Percentiles rank a stretch among this genome's conserved stretches.
Conservation (phyloP, 53 echinoderm and acorn worm genomes). For the Arbacia lixula region DNA sequence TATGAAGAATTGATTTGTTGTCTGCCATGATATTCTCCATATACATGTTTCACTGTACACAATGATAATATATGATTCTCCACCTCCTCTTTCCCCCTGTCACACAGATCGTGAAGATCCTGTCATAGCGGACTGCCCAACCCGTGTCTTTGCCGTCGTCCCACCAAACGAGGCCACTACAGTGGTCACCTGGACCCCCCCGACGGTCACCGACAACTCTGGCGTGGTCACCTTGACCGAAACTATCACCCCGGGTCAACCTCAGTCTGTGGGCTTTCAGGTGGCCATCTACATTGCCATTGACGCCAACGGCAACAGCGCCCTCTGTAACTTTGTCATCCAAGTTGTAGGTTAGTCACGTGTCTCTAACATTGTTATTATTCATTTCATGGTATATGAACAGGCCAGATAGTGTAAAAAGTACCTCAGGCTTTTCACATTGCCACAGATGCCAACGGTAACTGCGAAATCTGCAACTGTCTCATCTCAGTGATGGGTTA, state of each 20-base stretch:
- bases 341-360: constrained; percentile 41
- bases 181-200: constrained; percentile 57
- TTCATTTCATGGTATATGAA: too few species aligned
- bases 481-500: too few species aligned
- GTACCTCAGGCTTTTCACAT: too few species aligned
- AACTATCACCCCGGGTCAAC: background rate
- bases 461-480: too few species aligned
- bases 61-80: background rate
- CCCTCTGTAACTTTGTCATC: constrained; percentile 40
- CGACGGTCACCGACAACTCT: constrained; percentile 64
- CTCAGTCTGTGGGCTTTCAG: background rate
- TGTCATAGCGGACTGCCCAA: constrained; percentile 7
- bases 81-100: background rate
- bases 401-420: too few species aligned
- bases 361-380: too few species aligned
- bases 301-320: constrained; percentile 33
- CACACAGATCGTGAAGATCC: constrained; percentile 22
- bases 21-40: too few species aligned
- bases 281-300: constrained; percentile 36
- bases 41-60: too few species aligned
- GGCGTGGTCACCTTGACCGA: constrained; percentile 19
- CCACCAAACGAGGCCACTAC: background rate
- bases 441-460: too few species aligned
- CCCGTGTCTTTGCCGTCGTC: background rate
- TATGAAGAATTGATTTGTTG: too few species aligned